A percentile compares a stretch with the other conserved stretches of the same genome.
phyloP scores from a whole-genome alignment of 1,140 invertebrate genomes.

The Heliconius hewitsoni region DNA sequence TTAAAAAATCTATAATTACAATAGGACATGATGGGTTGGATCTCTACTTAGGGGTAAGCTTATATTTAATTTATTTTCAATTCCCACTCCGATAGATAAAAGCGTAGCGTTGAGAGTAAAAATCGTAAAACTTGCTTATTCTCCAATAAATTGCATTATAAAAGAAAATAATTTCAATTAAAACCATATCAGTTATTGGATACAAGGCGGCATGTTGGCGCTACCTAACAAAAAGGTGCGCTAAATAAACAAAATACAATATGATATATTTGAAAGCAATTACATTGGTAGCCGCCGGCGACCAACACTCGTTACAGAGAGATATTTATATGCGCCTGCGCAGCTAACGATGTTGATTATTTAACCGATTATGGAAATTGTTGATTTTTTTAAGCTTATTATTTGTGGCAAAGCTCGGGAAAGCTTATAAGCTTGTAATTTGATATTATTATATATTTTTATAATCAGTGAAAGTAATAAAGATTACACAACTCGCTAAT shows the following conservation, averaged over 20 bases:
- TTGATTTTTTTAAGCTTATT: constrained; percentile 11
- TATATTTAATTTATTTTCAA: too few species aligned
- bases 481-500: too few species aligned
- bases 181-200: background rate
- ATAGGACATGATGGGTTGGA: too few species aligned
- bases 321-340: constrained; percentile 28
- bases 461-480: too few species aligned
- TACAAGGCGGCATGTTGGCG: constrained; percentile 27
- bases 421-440: background rate
- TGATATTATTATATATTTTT: too few species aligned
- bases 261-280: constrained; percentile 75
- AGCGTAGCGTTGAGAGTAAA: too few species aligned
- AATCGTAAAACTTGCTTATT: too few species aligned
- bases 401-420: background rate
- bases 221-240: constrained; percentile 70
- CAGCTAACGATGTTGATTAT: constrained; percentile 20
- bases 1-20: too few species aligned
- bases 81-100: too few species aligned
- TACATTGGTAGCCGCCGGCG: constrained; percentile 60
- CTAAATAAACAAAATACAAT: constrained; percentile 73
- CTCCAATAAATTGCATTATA: too few species aligned
- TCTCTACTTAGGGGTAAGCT: too few species aligned
- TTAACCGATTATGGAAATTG: constrained; percentile 13
- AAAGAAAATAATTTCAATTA: background rate
- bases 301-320: constrained; percentile 57